Evolutionary conservation across 35 echinoderm and acorn worm genomes (phyloP), one percentile per base, ranked within the genome.

Genomic region (Acanthaster planci): DNA sequence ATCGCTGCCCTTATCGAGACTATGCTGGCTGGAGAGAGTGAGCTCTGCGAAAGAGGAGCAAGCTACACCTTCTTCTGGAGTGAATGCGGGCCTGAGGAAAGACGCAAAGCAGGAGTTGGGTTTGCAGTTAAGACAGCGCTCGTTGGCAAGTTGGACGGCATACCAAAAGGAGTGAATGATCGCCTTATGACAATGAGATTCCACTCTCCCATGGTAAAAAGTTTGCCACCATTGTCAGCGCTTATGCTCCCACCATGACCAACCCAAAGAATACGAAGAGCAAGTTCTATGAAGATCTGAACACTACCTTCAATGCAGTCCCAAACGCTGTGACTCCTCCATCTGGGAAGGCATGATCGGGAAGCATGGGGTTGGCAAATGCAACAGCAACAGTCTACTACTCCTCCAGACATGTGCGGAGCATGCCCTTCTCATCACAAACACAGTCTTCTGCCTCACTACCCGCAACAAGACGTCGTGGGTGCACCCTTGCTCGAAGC

Each of bases 401-500:
- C 67, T 78, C 2, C 89, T 90, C 29, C 4, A 21, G 27, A 90
- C 68, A 3, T 90, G 83, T 51, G 72, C 68, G 1, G 22, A 18
- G 7, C 64, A 91, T 78, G 35, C 31, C 64, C 64, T 91, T 0
- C 1, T 60, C 31, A 86, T 91, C 51, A 85, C 82, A 1, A 91
- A 91, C 76, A 91, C 89, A 7, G 21, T 86, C 1, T 91, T 91
- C 82, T 34, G 47, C 5, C 76, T 77, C 3, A 27, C 38, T 7
- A 78, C 39, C 29, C 44, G 35, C 1, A 77, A 91, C 51, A 91
- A 67, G 55, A 86, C 82, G 8, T 23, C 89, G 8, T 86, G 89
- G 83, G 79, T 91, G 82, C 52, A 91, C 42, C 82, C 89, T 5
- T 51, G 83, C 7, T 86, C 82, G 17, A 86, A 86, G 17, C 68